Percentiles rank a stretch among this genome's conserved stretches.
Evolutionary conservation across 1,140 invertebrate genomes (phyloP).

Genomic region (Drosophila bocki): DNA sequence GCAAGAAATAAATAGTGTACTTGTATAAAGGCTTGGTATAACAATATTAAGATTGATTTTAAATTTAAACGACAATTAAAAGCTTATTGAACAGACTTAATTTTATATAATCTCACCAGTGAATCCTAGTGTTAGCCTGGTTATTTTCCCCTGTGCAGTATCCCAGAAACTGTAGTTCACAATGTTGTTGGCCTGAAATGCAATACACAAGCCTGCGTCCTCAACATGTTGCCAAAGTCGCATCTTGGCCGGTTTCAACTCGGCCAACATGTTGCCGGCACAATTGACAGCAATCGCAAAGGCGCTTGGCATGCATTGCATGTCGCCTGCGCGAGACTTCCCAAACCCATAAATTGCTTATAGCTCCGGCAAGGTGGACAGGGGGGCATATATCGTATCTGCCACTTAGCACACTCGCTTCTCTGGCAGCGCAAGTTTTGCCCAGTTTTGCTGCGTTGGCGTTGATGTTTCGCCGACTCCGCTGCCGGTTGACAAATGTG

Average conservation of each 20-base stretch:
- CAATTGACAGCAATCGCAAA: slow-evolving; percentile 80
- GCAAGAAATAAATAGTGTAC: neutral
- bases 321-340: slow-evolving; percentile 61
- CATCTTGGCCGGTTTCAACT: slow-evolving; percentile 6
- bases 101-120: neutral
- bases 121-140: neutral
- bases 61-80: neutral
- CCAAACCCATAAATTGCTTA: slow-evolving; percentile 82
- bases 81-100: neutral
- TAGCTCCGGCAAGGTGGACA: slow-evolving; percentile 53
- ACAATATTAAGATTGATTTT: neutral
- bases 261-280: slow-evolving; percentile 47
- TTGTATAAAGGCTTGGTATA: neutral
- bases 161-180: neutral
- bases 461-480: slow-evolving; percentile 77
- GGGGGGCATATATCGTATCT: slow-evolving; percentile 33
- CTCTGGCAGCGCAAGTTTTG: slow-evolving; percentile 41
- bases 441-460: slow-evolving; percentile 61
- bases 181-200: slow-evolving; percentile 2
- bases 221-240: slow-evolving; percentile 20
- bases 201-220: neutral
- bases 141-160: neutral
- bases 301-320: slow-evolving; percentile 78
- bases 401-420: slow-evolving; percentile 62
- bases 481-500: slow-evolving; percentile 79